Conservation (phyloP, 2,797 vertebrate species). For the Propithecus perrieri region DNA sequence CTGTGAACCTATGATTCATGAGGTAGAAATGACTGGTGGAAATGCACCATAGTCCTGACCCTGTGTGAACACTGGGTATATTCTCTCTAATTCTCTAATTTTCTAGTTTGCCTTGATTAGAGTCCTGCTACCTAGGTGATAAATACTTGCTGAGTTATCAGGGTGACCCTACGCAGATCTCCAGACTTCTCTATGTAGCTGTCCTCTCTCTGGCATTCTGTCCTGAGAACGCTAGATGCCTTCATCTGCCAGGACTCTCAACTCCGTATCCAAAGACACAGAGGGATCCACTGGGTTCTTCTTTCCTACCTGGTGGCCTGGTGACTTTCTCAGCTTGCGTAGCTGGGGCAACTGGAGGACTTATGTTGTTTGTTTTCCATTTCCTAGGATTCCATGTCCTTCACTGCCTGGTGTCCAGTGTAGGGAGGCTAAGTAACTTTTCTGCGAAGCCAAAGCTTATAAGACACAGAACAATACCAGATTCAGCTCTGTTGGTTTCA, state of each 20-base stretch:
- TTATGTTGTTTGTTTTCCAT: neutral
- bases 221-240: neutral
- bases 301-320: neutral
- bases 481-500: neutral
- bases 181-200: neutral
- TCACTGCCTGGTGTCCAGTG: neutral
- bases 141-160: neutral
- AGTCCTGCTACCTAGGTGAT: neutral
- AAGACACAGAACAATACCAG: neutral
- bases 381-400: neutral
- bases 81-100: neutral
- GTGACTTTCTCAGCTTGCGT: neutral
- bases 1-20: neutral
- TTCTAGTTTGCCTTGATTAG: neutral
- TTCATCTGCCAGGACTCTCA: neutral
- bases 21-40: neutral
- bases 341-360: neutral
- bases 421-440: neutral
- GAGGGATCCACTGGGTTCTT: neutral
- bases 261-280: neutral
- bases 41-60: neutral
- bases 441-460: neutral
- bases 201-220: neutral
- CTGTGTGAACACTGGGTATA: neutral
- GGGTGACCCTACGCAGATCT: neutral